These are phyloP conservation scores for Drosophila yooni DNA, from an alignment of 2,888 invertebrate genomes.

Conservation along the genomic window DNA sequence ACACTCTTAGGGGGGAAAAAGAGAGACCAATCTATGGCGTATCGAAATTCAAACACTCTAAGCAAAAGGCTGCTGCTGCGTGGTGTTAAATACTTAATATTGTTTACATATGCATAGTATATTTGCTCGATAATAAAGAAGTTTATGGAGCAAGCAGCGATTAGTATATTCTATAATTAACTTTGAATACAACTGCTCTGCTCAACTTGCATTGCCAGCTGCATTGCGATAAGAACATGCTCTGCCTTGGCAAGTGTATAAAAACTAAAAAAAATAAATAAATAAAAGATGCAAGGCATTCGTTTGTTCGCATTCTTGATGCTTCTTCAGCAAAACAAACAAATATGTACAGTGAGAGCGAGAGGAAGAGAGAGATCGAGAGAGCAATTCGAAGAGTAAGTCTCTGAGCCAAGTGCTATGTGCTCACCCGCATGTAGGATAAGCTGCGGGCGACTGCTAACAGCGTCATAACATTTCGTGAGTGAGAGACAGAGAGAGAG, in stretches of 20 bases:
- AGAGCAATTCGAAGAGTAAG: slow-evolving; percentile 6
- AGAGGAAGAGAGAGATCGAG: slow-evolving; percentile 13
- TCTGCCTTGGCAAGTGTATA: slow-evolving; percentile 39
- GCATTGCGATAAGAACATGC: slow-evolving; percentile 26
- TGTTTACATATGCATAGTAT: not conserved
- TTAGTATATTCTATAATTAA: slow-evolving; percentile 15
- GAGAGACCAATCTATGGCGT: slow-evolving; percentile 55
- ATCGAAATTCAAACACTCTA: slow-evolving; percentile 64
- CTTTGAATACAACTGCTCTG: not conserved
- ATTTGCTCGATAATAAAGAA: slow-evolving; percentile 2
- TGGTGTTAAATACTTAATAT: slow-evolving; percentile 19
- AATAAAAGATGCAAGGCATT: slow-evolving; percentile 24
- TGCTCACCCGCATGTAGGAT: slow-evolving; percentile 43
- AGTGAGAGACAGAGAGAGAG: not conserved
- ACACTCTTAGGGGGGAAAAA: slow-evolving; percentile 31
- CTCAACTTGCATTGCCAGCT: slow-evolving; percentile 6
- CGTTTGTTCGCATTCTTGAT: slow-evolving; percentile 51
- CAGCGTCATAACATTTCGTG: slow-evolving; percentile 29
- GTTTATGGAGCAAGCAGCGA: not conserved
- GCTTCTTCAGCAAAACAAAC: slow-evolving; percentile 46
- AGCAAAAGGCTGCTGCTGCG: slow-evolving; percentile 21
- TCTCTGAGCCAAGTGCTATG: slow-evolving; percentile 22
- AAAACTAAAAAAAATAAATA: not conserved
- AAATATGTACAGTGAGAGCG: slow-evolving; percentile 7
- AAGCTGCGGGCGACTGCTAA: slow-evolving; percentile 26